A percentile compares a stretch with the other conserved stretches of the same genome.
phyloP scores from a whole-genome alignment of 2,113 vertebrate genomes.

The Silurus meridionalis region DNA sequence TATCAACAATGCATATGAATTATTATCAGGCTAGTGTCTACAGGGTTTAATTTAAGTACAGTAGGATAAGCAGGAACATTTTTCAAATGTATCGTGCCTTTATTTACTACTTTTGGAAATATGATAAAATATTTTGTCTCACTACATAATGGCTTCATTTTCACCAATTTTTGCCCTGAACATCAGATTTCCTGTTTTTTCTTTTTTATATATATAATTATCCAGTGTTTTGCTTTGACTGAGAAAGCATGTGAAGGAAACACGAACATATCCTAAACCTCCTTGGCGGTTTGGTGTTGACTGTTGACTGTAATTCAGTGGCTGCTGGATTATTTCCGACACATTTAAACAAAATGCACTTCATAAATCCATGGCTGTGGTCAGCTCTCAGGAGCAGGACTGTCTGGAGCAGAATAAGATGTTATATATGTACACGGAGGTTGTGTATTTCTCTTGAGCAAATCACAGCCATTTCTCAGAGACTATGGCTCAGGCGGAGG shows the following conservation, averaged over 20 bases:
- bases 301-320: slow-evolving; percentile 46
- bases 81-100: neutral
- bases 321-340: slow-evolving; percentile 47
- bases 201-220: slow-evolving; percentile 16
- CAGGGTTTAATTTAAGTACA: neutral
- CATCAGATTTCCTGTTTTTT: neutral
- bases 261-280: slow-evolving; percentile 3
- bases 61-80: neutral
- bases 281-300: slow-evolving; percentile 22
- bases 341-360: slow-evolving; percentile 50
- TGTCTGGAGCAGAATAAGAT: slow-evolving; percentile 48
- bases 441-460: slow-evolving; percentile 56
- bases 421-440: slow-evolving; percentile 38
- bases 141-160: neutral
- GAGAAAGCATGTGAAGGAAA: slow-evolving; percentile 10
- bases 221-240: slow-evolving; percentile 1
- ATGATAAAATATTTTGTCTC: neutral
- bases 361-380: slow-evolving; percentile 50
- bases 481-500: slow-evolving; percentile 59
- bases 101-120: slow-evolving; percentile 25
- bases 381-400: slow-evolving; percentile 40
- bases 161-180: neutral
- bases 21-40: neutral
- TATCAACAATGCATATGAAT: neutral
- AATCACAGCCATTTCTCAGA: slow-evolving; percentile 77